Evolutionary conservation across 2,888 invertebrate species (phyloP).

Genomic region (Tridacna gigas): DNA sequence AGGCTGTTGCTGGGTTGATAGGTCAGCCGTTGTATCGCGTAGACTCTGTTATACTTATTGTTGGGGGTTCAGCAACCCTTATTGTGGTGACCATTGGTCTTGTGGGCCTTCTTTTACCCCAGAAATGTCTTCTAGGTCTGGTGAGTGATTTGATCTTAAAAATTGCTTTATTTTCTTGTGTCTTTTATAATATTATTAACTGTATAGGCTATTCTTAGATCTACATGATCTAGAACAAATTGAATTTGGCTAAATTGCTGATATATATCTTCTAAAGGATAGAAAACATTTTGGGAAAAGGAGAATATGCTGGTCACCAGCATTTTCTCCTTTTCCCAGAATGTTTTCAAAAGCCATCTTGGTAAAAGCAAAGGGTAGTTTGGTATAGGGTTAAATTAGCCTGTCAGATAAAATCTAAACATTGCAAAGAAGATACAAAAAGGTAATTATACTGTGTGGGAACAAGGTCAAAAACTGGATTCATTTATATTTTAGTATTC

Average conservation of each 20-base stretch:
- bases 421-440: no score
- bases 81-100: slow-evolving; percentile 71
- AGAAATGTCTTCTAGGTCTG: slow-evolving; percentile 77
- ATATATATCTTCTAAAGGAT: neutral
- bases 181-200: no score
- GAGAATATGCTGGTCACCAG: neutral
- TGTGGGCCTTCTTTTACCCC: slow-evolving; percentile 67
- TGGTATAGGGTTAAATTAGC: no score
- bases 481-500: no score
- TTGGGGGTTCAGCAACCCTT: slow-evolving; percentile 71
- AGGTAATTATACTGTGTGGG: no score
- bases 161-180: no score
- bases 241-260: neutral
- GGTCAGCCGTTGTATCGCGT: slow-evolving; percentile 73
- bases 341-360: neutral
- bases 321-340: neutral
- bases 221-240: neutral
- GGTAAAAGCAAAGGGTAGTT: neutral
- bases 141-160: slow-evolving; percentile 57
- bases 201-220: neutral
- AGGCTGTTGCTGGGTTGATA: slow-evolving; percentile 72
- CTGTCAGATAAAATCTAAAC: no score
- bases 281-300: neutral
- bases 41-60: slow-evolving; percentile 76
- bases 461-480: no score